A percentile compares a stretch with the other conserved stretches of the same genome.
phyloP scores from a whole-genome alignment of 1,140 invertebrate genomes.

The Notospermus geniculatus region DNA sequence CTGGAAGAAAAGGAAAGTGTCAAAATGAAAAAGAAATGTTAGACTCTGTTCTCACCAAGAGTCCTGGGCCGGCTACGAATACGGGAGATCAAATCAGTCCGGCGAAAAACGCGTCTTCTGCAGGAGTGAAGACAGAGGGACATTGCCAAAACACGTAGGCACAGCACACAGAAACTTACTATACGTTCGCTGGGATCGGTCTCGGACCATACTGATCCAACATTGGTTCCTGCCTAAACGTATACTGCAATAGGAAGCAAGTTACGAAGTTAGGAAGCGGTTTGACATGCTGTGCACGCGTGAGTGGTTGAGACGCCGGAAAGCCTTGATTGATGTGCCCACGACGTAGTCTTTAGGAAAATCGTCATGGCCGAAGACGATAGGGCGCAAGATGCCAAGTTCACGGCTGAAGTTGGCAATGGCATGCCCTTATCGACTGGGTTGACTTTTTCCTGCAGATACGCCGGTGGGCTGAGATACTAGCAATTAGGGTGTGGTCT shows the following conservation, averaged over 20 bases:
- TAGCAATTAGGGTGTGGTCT: no score
- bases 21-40: neutral
- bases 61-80: neutral
- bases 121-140: neutral
- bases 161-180: slow-evolving; percentile 32
- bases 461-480: no score
- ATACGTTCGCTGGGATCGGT: slow-evolving; percentile 47
- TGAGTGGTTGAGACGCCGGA: no score
- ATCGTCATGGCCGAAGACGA: no score
- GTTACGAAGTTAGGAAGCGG: neutral
- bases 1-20: slow-evolving; percentile 28
- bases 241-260: slow-evolving; percentile 36
- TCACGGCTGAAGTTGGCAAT: no score
- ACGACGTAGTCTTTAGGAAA: no score
- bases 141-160: neutral
- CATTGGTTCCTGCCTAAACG: slow-evolving; percentile 41
- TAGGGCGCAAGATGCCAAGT: no score
- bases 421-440: no score
- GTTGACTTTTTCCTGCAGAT: no score
- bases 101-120: neutral
- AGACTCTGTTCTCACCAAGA: neutral
- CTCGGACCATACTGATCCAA: slow-evolving; percentile 45
- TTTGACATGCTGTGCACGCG: no score
- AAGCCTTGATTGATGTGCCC: no score
- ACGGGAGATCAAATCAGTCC: no score